phyloP scores from a whole-genome alignment of 2,888 invertebrate genomes.

The Drosophila bunnanda region DNA sequence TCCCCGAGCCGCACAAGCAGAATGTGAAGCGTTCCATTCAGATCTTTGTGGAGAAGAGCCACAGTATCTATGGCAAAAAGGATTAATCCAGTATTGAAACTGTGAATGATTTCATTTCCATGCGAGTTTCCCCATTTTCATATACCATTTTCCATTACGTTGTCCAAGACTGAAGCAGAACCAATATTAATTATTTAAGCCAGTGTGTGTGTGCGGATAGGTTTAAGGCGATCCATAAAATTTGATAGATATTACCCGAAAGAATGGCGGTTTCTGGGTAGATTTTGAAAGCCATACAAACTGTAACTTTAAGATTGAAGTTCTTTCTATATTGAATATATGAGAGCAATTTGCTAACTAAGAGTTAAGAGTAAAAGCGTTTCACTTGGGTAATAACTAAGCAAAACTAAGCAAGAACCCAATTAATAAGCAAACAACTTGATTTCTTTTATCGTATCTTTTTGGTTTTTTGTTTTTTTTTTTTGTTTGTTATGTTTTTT shows the following conservation, averaged over 20 bases:
- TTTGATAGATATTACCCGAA: slow-evolving; percentile 35
- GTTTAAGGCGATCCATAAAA: too few relatives aligned
- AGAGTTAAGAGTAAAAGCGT: neutral
- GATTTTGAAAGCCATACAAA: slow-evolving; percentile 28
- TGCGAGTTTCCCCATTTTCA: slow-evolving; percentile 4
- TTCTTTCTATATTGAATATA: slow-evolving; percentile 41
- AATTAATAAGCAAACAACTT: neutral
- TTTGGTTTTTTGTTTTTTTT: slow-evolving; percentile 32
- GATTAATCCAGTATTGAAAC: slow-evolving; percentile 37
- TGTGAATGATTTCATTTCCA: slow-evolving; percentile 15
- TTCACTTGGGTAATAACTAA: neutral
- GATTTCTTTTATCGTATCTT: slow-evolving; percentile 39
- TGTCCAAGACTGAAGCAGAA: slow-evolving; percentile 70
- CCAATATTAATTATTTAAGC: slow-evolving; percentile 37
- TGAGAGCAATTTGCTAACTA: slow-evolving; percentile 23
- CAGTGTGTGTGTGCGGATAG: too few relatives aligned
- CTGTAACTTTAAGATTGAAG: slow-evolving; percentile 9
- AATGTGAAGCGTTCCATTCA: slow-evolving; percentile 83
- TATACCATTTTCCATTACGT: slow-evolving; percentile 52
- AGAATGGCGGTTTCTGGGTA: slow-evolving; percentile 15
- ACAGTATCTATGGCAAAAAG: slow-evolving; percentile 65
- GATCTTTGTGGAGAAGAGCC: slow-evolving; percentile 79
- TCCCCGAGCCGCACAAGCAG: slow-evolving; percentile 82
- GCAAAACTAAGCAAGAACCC: neutral
- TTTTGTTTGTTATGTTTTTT: slow-evolving; percentile 50